phyloP scores from a whole-genome alignment of 2,888 invertebrate genomes.

The Punctoribates punctum region DNA sequence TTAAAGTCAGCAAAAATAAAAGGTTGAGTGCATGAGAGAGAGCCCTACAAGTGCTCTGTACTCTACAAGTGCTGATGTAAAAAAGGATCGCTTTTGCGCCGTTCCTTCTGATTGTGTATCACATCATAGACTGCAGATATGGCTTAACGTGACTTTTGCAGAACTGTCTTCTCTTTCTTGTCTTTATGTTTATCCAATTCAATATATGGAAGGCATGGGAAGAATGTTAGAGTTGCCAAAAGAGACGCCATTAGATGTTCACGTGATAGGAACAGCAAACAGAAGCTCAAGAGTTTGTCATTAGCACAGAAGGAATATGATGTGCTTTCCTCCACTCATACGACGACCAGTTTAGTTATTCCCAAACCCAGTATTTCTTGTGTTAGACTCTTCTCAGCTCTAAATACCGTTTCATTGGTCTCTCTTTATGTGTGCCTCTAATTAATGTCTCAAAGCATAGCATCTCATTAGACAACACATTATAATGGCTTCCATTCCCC shows the following conservation, averaged over 20 bases:
- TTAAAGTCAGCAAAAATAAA: conserved; percentile 8
- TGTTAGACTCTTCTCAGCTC: background rate
- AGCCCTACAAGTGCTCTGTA: conserved; percentile 14
- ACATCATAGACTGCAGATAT: background rate
- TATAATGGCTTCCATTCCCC: background rate
- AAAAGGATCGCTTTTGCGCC: conserved; percentile 6
- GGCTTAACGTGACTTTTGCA: background rate
- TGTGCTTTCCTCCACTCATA: background rate
- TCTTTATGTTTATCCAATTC: background rate
- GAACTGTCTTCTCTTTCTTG: background rate
- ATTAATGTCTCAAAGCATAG: conserved; percentile 24
- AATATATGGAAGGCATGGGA: background rate
- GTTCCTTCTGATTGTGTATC: background rate
- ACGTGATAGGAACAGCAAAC: background rate
- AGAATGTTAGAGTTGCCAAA: background rate
- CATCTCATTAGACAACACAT: conserved; percentile 2
- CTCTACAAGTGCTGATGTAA: conserved; percentile 14
- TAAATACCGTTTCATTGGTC: background rate
- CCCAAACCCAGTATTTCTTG: conserved; percentile 11
- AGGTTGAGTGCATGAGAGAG: background rate
- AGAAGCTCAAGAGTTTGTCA: conserved; percentile 14
- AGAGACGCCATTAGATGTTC: conserved; percentile 1
- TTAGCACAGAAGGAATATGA: conserved; percentile 9
- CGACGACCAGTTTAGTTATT: background rate
- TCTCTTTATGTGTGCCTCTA: conserved; percentile 5